A percentile compares a stretch with the other conserved stretches of the same genome.
Conservation (phyloP, 2,888 invertebrate genomes). For the Bellardia pandia region DNA sequence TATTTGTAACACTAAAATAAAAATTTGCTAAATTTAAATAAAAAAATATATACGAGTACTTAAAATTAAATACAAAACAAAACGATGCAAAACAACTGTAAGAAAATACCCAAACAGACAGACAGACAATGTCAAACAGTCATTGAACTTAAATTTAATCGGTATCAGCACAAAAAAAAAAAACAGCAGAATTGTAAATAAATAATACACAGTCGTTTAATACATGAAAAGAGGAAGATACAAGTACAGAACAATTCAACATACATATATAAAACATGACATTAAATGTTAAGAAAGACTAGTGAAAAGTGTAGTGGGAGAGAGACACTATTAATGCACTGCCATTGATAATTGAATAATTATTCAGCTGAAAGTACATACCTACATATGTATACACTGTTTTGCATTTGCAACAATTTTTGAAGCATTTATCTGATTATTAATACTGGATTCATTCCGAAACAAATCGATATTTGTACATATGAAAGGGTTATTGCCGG, state of each 20-base stretch:
- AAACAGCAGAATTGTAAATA: conserved; percentile 39
- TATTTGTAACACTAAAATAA: background rate
- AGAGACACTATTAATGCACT: no score
- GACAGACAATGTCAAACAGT: conserved; percentile 39
- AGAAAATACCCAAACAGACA: conserved; percentile 11
- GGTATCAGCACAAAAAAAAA: conserved; percentile 23
- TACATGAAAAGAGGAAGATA: background rate
- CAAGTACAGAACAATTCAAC: no score
- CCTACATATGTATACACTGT: no score
- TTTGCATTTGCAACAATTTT: no score
- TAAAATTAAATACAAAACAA: conserved; percentile 29
- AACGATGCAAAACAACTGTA: background rate
- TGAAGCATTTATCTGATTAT: no score
- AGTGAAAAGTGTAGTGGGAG: no score
- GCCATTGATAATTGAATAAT: no score
- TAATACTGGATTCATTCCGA: no score
- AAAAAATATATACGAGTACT: background rate
- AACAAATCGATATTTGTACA: no score
- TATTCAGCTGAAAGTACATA: no score
- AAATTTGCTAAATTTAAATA: conserved; percentile 21
- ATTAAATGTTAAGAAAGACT: no score
- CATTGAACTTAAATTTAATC: conserved; percentile 51
- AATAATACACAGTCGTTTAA: background rate
- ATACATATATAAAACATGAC: background rate
- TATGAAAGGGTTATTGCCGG: no score